These are phyloP conservation scores for Anarsia innoxiella DNA, from an alignment of 2,888 invertebrate species.

Conservation along the genomic window DNA sequence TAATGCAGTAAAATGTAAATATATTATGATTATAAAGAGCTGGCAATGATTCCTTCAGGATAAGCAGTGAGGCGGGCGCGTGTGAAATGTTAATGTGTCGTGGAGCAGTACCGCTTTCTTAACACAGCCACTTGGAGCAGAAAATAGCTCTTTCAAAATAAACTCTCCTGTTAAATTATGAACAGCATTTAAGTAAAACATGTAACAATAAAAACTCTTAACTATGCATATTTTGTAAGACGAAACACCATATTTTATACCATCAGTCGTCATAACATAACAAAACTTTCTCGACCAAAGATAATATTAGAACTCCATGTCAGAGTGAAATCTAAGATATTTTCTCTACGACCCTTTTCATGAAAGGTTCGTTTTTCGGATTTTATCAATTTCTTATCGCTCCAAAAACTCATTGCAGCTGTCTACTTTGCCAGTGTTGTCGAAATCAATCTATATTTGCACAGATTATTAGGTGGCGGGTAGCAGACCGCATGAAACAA, in stretches of 20 bases:
- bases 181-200: constrained; percentile 10
- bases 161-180: constrained; percentile 17
- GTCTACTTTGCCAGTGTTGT: too few relatives aligned
- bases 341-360: constrained; percentile 3
- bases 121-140: constrained; percentile 36
- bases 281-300: too few relatives aligned
- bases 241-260: too few relatives aligned
- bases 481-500: too few relatives aligned
- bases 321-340: not conserved
- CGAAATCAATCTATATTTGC: too few relatives aligned
- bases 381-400: too few relatives aligned
- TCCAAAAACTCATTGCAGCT: too few relatives aligned
- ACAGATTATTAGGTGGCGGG: too few relatives aligned
- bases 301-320: constrained; percentile 4
- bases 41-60: constrained; percentile 18
- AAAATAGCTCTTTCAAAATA: constrained; percentile 30
- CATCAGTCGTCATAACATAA: too few relatives aligned
- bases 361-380: too few relatives aligned
- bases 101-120: constrained; percentile 38
- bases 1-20: not conserved
- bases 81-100: constrained; percentile 27
- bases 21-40: not conserved
- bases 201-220: constrained; percentile 3
- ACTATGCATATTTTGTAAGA: too few relatives aligned
- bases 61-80: constrained; percentile 19